Evolutionary conservation across 2,797 vertebrate genomes (phyloP), one percentile per base, ranked within the genome.

Genomic region (Onychomys arenicola): DNA sequence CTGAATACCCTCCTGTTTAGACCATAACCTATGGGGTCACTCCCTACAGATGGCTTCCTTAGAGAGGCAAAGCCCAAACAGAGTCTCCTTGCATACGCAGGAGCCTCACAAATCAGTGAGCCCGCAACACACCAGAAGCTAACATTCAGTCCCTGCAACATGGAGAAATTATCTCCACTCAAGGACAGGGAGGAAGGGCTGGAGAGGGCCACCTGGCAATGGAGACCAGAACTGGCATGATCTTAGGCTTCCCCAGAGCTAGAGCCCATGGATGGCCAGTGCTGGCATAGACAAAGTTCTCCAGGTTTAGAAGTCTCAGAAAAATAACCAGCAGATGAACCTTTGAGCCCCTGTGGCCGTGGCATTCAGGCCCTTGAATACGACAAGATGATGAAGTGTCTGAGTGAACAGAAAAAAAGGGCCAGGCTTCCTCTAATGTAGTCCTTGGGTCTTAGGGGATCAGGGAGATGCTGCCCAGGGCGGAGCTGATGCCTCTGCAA

Each of bases 391-490:
- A n/a, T 61, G 52, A 77, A 91, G 77, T 34, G 49, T 59, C 76
- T 7, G 0, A 5, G 71, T 63, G 2, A 6, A 17, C 46, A 12
- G 23, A 71, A 73, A 73, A 7, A 61, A 85, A 75, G 59, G 63
- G 52, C 71, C 27, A 3, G 82, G 52, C 46, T 46, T 75, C 57
- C n/a, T n/a, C 89, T 85, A 11, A 80, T 27, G 81, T 21, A 19
- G 37, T 69, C 89, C 27, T 73, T 69, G 52, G 14, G 46, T 57
- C 86, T 46, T 34, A 61, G 49, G 13, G 86, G 86, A 80, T 29
- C 13, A 80, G 80, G 94, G 88, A 19, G 76, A 93, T 96, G 46
- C 65, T 90, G 91, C 93, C 91, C 73, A 32, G 97, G 96, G 96
- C 76, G 7, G 78, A n/a, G 80, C 43, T 43, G 94, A 80, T 49